phyloP scores from a whole-genome alignment of 2,888 invertebrate genomes.

The Apoderus coryli region DNA sequence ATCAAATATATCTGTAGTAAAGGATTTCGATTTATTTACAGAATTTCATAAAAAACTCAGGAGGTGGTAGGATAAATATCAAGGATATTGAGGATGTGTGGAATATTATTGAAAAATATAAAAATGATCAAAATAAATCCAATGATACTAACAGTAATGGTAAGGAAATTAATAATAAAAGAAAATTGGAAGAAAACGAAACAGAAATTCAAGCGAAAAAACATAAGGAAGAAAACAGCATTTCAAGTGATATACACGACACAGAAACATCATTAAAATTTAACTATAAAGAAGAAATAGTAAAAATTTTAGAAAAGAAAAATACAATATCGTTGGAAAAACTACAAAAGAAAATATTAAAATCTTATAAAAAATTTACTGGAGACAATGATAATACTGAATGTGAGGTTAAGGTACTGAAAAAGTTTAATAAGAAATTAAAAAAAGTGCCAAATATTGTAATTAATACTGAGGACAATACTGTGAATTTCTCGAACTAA shows the following conservation, averaged over 20 bases:
- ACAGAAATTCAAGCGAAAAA: slow-evolving; percentile 9
- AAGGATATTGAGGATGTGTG: slow-evolving; percentile 52
- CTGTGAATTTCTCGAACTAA: too few species aligned
- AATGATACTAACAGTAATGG: slow-evolving; percentile 3
- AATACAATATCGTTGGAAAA: slow-evolving; percentile 52
- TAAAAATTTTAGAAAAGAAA: slow-evolving; percentile 35
- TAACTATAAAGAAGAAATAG: slow-evolving; percentile 21
- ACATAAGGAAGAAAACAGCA: slow-evolving; percentile 6
- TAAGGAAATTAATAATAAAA: slow-evolving; percentile 12
- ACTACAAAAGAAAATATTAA: slow-evolving; percentile 59
- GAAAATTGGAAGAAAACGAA: slow-evolving; percentile 20
- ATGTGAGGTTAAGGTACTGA: slow-evolving; percentile 48
- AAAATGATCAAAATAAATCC: slow-evolving; percentile 13
- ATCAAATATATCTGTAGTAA: slow-evolving; percentile 2
- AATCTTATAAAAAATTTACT: slow-evolving; percentile 40
- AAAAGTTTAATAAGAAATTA: slow-evolving; percentile 58
- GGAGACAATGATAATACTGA: slow-evolving; percentile 37
- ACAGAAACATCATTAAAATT: slow-evolving; percentile 15
- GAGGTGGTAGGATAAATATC: slow-evolving; percentile 41
- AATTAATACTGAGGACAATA: slow-evolving; percentile 49
- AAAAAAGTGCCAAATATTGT: slow-evolving; percentile 49
- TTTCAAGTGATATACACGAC: not conserved
- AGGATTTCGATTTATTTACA: slow-evolving; percentile 18
- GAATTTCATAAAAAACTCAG: slow-evolving; percentile 53
- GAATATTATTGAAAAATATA: slow-evolving; percentile 35